Evolutionary conservation across 2,888 invertebrate species (phyloP), one percentile per base, ranked within the genome.

Genomic region (Danaus chrysippus): DNA sequence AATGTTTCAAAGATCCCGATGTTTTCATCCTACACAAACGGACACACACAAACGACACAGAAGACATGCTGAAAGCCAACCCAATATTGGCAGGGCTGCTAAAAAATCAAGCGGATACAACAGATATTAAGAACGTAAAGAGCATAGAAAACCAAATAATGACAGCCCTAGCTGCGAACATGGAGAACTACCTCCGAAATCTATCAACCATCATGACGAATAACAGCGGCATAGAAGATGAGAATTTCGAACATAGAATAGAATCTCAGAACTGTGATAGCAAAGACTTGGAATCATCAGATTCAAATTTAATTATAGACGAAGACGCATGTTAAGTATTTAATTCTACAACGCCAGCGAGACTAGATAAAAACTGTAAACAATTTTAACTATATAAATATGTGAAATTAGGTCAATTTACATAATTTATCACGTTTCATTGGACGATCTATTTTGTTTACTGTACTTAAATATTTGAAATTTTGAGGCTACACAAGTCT

Each of bases 1-100:
- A 85, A 74, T 89, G 86, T 61, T 91, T 91, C 59, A 91, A 91
- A 72, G 90, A 91, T 23, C 90, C 91, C 0, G 90, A 91, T 43
- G 90, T 91, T 0, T 87, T 82, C 15, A 55, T 83, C 0, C 59
- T 91, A 3, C 90, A 91, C 59, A 82, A 81, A 65, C 65, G 90
- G 0, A 72, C 73, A 0, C 91, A 90, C 54, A 73, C 69, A 41
- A 61, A 69, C 62, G 62, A 62, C 42, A 86, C 84, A 12, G 76
- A 81, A 1, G 80, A 86, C 34, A 87, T 82, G 9, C 62, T 88
- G 0, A 79, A 75, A 66, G 81, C 89, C 0, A 90, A 90, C 65
- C 90, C 91, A 0, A 90, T 90, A 17, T 67, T 90, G 57, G 89
- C 88, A 0, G 88, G 89, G 65, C 62, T 90, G 6, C 66, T 90